Evolutionary conservation across 2,888 invertebrate species (phyloP).

Genomic region (Tenodera sinensis): DNA sequence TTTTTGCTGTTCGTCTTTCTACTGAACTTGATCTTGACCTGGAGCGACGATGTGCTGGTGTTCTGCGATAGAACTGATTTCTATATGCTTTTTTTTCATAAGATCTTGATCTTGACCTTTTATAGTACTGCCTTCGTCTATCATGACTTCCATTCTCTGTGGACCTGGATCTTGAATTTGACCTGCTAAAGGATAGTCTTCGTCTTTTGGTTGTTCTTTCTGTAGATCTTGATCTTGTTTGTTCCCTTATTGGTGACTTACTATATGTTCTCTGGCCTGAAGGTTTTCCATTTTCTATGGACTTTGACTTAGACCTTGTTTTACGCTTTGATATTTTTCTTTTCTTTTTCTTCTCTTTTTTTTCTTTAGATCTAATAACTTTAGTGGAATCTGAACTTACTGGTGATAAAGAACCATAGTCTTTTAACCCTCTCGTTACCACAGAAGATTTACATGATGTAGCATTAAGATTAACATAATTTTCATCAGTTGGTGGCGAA

Average conservation of each 20-base stretch:
- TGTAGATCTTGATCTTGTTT: background rate
- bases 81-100: background rate
- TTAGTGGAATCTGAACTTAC: background rate
- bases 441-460: background rate
- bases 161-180: too few species aligned
- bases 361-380: too few species aligned
- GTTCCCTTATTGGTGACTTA: background rate
- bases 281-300: background rate
- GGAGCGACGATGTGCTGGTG: background rate
- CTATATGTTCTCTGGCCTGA: background rate
- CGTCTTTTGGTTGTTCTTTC: too few species aligned
- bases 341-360: too few species aligned
- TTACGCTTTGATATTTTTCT: background rate
- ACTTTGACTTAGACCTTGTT: background rate
- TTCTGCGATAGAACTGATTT: background rate
- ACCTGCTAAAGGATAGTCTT: too few species aligned
- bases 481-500: background rate
- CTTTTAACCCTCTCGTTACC: background rate
- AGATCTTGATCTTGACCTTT: background rate
- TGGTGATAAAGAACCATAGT: background rate
- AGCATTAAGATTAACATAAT: background rate
- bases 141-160: too few species aligned
- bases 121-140: too few species aligned
- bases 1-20: background rate
- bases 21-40: background rate